Base-by-base conservation (phyloP, 1,140 invertebrate genomes). In the Drosophila navojoa region DNA sequence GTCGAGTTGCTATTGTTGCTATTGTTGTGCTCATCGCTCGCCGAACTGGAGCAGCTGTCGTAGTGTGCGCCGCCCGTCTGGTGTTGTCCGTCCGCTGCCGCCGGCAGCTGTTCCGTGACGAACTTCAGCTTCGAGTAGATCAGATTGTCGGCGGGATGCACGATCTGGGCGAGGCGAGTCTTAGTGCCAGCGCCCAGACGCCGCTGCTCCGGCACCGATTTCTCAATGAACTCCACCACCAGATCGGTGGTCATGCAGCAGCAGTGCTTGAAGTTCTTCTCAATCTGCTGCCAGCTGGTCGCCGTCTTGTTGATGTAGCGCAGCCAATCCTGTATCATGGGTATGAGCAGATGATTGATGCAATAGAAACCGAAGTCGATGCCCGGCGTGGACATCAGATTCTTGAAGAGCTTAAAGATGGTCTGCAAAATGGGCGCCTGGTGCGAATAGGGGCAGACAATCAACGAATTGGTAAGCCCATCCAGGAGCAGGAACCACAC, bases 401-500 rank as follows among this genome's bases (percentile, higher is more conserved):
- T 96, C 77, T 95, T 94, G 15, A 98, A 92, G 7, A 98, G 92
- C 77, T 96, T 96, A 85, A 98, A 98, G 7, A 98, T 92, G 0
- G 96, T 97, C 91, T 98, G 97, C 82, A 98, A 93, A 0, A 96
- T 95, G 50, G 96, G 95, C 1, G 96, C 96, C 92, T 98, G 97
- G 91, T 97, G 97, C 61, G 95, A 95, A 77, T 95, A 95, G 0
- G 96, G 95, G 77, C 96, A 97, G 15, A 96, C 95, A 64, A 96
- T 96, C 4, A 96, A 95, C 5, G 97, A 96, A 35, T 96, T 96
- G 6, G 96, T 96, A 15, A 98, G 91, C 0, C 97, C 97, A 92
- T 98, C 97, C n/a, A 98, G 93, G 0, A 98, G 91, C 38, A 98
- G 93, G 86, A 96, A 98, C 97, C 97, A 98, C 0, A 99, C 97